phyloP scores from a whole-genome alignment of 2,797 vertebrate species.

The Eulemur mongoz region DNA sequence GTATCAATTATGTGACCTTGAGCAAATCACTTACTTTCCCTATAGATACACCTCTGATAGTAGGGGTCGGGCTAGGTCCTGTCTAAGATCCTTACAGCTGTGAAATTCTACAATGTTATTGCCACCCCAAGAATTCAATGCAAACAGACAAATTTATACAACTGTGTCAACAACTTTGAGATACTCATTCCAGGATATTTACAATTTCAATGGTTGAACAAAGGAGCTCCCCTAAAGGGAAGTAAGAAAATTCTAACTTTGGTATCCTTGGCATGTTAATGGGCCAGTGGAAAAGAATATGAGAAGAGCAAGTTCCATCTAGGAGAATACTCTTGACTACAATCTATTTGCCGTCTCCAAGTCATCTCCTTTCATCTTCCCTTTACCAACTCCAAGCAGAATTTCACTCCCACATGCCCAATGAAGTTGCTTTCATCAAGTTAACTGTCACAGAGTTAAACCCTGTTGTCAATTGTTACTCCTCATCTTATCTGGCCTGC shows the following conservation, averaged over 20 bases:
- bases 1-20: neutral
- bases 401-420: neutral
- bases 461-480: neutral
- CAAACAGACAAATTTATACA: neutral
- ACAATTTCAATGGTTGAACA: neutral
- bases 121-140: neutral
- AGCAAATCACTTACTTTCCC: neutral
- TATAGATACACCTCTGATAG: neutral
- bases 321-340: neutral
- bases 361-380: neutral
- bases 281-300: neutral
- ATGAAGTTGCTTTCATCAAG: neutral
- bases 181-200: neutral
- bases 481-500: neutral
- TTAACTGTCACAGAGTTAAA: neutral
- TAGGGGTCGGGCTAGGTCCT: neutral
- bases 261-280: neutral
- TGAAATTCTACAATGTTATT: neutral
- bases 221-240: neutral
- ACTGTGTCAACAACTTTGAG: neutral
- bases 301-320: neutral
- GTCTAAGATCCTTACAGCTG: neutral
- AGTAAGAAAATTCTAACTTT: conserved; percentile 27
- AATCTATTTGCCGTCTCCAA: neutral
- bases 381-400: neutral